phyloP scores from a whole-genome alignment of 2,797 vertebrate genomes.

The Neosilurus mollespiculum region DNA sequence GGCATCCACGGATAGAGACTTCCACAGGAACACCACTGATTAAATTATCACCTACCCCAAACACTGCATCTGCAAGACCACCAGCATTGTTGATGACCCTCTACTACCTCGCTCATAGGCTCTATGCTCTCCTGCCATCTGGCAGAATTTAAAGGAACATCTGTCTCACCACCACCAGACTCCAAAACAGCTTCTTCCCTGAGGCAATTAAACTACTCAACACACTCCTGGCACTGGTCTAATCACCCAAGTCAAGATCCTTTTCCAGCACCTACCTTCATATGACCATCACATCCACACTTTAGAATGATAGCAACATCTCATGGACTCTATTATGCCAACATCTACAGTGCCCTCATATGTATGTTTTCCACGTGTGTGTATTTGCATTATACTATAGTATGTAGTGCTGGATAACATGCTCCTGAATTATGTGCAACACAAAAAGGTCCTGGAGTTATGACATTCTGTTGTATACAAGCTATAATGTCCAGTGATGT shows the following conservation, averaged over 20 bases:
- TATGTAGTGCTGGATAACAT: not conserved
- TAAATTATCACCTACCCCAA: not conserved
- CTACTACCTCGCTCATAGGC: not conserved
- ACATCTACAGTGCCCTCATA: not conserved
- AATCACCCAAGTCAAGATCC: not conserved
- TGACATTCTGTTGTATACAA: not conserved
- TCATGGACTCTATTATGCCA: not conserved
- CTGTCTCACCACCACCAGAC: not conserved
- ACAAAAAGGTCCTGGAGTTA: not conserved
- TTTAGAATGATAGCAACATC: not conserved
- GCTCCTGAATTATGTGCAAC: not conserved
- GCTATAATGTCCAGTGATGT: not conserved
- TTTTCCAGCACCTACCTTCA: not conserved
- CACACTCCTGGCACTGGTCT: not conserved
- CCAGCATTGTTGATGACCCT: not conserved
- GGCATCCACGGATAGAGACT: not conserved
- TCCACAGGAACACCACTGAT: not conserved
- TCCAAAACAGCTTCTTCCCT: slow-evolving; percentile 3
- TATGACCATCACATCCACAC: not conserved
- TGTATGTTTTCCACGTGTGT: not conserved
- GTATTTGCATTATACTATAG: not conserved
- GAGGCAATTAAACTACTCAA: not conserved
- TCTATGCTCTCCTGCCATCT: slow-evolving; percentile 8
- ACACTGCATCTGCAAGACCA: not conserved
- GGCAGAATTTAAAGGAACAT: not conserved